A percentile compares a stretch with the other conserved stretches of the same genome.
These are phyloP conservation scores for Glaucomys volans DNA, from an alignment of 2,113 vertebrate genomes.

Conservation along the genomic window DNA sequence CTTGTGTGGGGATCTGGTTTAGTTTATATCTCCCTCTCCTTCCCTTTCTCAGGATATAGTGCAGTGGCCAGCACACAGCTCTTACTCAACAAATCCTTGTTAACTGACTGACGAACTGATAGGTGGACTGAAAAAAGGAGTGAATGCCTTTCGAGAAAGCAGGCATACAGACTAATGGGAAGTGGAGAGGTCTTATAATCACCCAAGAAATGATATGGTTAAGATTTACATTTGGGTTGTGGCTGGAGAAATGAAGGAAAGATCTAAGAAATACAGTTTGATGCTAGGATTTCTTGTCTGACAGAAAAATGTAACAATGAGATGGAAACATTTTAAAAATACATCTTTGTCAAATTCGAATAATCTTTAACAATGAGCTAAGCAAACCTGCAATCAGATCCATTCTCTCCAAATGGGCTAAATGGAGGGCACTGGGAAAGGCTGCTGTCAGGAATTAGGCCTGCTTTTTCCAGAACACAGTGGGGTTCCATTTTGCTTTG, in stretches of 20 bases:
- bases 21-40: not conserved
- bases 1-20: not conserved
- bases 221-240: conserved; percentile 6
- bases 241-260: conserved; percentile 37
- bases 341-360: conserved; percentile 68
- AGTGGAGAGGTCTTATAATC: not conserved
- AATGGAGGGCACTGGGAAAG: conserved; percentile 42
- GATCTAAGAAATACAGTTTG: conserved; percentile 9
- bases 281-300: conserved; percentile 37
- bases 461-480: conserved; percentile 53
- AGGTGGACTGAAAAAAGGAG: not conserved
- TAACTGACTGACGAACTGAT: not conserved
- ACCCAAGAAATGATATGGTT: conserved; percentile 2
- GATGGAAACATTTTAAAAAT: conserved; percentile 67
- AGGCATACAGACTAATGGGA: not conserved
- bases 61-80: not conserved
- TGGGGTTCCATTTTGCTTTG: conserved; percentile 69
- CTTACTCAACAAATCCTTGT: conserved; percentile 5
- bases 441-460: conserved; percentile 41
- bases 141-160: not conserved
- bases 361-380: conserved; percentile 66
- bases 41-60: not conserved
- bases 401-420: conserved; percentile 62
- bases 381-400: conserved; percentile 58
- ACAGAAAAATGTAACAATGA: conserved; percentile 66